Evolutionary conservation across 2,888 invertebrate genomes (phyloP), one percentile per base, ranked within the genome.

Genomic region (Dryomyza anilis): DNA sequence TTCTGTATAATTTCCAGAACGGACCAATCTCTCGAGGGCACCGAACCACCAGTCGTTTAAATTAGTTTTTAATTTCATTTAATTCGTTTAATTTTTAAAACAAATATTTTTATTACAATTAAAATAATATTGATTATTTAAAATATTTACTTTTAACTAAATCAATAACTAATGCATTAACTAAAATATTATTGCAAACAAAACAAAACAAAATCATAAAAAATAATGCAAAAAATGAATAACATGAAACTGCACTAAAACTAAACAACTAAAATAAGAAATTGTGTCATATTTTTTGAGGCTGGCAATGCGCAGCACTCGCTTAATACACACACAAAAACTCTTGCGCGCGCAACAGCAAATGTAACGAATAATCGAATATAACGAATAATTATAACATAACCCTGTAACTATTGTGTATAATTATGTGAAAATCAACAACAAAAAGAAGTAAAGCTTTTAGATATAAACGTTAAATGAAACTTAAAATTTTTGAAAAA

Each of bases 31-130:
- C 72, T 70, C 63, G 81, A 80, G 63, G 83, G 81, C 71, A 80
- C 82, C 69, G 83, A 83, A 73, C 82, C 82, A 70, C 83, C 82
- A 75, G 81, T 82, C 73, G 82, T 82, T 73, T 83, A 80, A 77
- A n/a, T n/a, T 73, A 73, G 73, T 65, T 70, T 68, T 69, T 69
- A 68, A 64, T 29, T 52, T 56, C 48, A 67, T 43, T 61, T 52
- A 52, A 39, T 43, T 61, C 33, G 33, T 53, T 61, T 43, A 61
- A 48, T 61, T 61, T 33, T 23, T 56, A 43, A 43, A 48, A 33
- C 19, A 25, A 55, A 39, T 30, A 52, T 63, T 57, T 23, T 56
- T 56, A 21, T 36, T 33, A 27, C 53, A n/a, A 62, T 59, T 59
- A 48, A 43, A 39, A 33, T 50, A 8, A 16, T 36, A n/a, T n/a